Conservation (phyloP, 2,888 invertebrate species). For the Syrphus vitripennis region DNA sequence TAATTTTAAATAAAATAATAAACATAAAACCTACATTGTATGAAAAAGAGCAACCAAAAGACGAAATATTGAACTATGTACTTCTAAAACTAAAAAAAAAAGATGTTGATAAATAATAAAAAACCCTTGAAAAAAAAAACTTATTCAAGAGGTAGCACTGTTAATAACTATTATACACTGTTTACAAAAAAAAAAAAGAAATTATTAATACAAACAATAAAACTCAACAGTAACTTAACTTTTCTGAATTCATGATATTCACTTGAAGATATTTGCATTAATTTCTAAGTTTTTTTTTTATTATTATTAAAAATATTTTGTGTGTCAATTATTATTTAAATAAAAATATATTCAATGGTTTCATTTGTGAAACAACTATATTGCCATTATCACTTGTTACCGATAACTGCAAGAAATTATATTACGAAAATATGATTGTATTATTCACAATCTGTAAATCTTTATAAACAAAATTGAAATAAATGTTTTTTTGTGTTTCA, state of each 20-base stretch:
- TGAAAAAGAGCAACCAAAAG: conserved; percentile 28
- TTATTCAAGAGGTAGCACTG: conserved; percentile 32
- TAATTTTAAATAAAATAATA: conserved; percentile 1
- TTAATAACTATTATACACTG: conserved; percentile 50
- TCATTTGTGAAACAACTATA: not conserved
- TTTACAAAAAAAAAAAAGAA: not conserved
- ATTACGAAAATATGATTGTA: not conserved
- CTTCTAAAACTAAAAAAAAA: conserved; percentile 8
- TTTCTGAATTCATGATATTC: not conserved
- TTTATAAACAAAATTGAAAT: not conserved
- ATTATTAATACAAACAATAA: not conserved
- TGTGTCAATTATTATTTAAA: not conserved
- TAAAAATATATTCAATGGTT: not conserved
- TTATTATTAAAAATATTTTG: not conserved
- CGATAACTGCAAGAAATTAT: conserved; percentile 24
- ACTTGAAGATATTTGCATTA: not conserved
- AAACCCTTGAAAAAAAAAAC: not conserved
- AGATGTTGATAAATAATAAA: conserved; percentile 15
- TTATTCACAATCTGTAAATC: not conserved
- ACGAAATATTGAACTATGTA: conserved; percentile 18
- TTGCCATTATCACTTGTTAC: conserved; percentile 61
- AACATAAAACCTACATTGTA: not conserved
- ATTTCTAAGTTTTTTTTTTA: not conserved
- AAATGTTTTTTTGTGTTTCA: not conserved
- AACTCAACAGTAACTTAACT: not conserved